Evolutionary conservation across 1,140 invertebrate genomes (phyloP).

Genomic region (Araneus ventricosus): DNA sequence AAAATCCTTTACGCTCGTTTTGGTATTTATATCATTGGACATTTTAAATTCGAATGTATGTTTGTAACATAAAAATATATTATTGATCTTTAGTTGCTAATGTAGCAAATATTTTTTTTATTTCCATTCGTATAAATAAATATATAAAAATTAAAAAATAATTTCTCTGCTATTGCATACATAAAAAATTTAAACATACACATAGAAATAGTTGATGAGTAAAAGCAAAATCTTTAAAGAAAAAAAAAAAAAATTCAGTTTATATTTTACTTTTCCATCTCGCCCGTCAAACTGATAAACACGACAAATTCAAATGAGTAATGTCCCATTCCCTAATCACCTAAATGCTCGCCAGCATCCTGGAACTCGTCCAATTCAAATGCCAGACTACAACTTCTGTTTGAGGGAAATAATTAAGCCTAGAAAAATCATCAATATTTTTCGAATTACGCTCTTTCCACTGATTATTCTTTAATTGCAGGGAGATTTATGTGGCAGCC

Average conservation of each 20-base stretch:
- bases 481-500: not conserved
- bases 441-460: not conserved
- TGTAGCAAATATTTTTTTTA: no score
- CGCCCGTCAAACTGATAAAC: not conserved
- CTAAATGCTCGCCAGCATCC: no score
- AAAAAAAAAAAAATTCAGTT: not conserved
- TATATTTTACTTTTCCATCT: not conserved
- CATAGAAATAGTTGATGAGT: not conserved
- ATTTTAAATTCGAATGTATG: no score
- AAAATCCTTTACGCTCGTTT: no score
- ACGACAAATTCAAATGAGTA: not conserved
- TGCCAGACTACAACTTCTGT: not conserved
- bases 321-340: not conserved
- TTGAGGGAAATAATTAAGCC: not conserved
- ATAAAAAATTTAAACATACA: not conserved
- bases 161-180: not conserved
- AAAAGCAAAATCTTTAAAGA: not conserved
- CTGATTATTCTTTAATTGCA: not conserved
- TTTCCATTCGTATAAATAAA: no score
- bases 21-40: no score
- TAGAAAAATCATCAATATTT: not conserved
- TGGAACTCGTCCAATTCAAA: not conserved
- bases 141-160: not conserved
- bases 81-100: no score
- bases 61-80: no score